Percentiles rank a stretch among this genome's conserved stretches.
Evolutionary conservation across 2,888 invertebrate genomes (phyloP).

Genomic region (Eremobia ochroleuca): DNA sequence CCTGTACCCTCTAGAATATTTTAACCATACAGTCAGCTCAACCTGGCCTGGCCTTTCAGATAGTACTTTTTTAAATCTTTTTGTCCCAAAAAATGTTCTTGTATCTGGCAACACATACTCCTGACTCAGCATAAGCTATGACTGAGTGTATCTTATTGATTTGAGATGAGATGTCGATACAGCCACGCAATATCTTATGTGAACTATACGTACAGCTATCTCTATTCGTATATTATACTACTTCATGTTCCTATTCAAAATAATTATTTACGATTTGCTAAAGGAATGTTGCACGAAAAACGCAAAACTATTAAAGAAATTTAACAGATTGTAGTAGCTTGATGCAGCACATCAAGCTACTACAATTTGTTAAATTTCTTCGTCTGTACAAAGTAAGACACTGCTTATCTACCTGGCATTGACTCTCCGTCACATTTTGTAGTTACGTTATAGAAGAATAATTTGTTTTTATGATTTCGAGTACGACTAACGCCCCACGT

Average conservation of each 20-base stretch:
- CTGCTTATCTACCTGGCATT: background rate
- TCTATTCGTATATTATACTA: background rate
- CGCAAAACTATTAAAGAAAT: too few species aligned
- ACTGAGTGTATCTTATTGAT: slow-evolving; percentile 62
- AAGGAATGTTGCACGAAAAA: background rate
- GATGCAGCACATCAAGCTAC: too few species aligned
- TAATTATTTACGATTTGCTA: background rate
- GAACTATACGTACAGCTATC: slow-evolving; percentile 2
- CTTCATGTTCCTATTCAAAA: background rate
- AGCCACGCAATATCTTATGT: slow-evolving; percentile 21
- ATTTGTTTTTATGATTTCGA: background rate
- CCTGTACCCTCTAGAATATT: background rate
- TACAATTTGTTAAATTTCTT: too few species aligned
- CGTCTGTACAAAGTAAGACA: too few species aligned
- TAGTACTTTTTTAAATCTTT: background rate
- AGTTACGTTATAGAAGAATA: background rate
- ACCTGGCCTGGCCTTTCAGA: background rate
- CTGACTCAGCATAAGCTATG: slow-evolving; percentile 63
- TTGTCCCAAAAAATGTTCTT: background rate
- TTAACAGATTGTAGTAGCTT: too few species aligned
- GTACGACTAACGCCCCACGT: background rate
- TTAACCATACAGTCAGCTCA: background rate
- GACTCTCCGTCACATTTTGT: background rate
- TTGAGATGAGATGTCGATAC: slow-evolving; percentile 54
- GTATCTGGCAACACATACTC: slow-evolving; percentile 31